Conservation (phyloP, 2,113 vertebrate genomes). For the Salvator merianae region DNA sequence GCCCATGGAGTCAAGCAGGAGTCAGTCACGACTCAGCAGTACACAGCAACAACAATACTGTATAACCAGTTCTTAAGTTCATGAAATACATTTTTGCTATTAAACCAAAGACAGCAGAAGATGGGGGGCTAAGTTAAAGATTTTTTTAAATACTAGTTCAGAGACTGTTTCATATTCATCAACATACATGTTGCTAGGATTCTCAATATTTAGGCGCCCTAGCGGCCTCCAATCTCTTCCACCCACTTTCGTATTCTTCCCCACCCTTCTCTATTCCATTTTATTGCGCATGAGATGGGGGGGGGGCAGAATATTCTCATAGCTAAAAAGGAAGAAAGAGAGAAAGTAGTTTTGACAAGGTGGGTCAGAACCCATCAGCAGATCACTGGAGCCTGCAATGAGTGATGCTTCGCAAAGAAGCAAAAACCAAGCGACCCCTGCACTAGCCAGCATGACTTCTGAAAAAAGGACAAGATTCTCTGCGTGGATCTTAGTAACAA, state of each 20-base stretch:
- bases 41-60: too few relatives aligned
- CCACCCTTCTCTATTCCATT: neutral
- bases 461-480: slow-evolving; percentile 1
- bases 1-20: too few relatives aligned
- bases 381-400: neutral
- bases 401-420: neutral
- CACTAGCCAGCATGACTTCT: neutral
- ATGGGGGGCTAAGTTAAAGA: neutral
- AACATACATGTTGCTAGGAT: neutral
- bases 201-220: neutral
- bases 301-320: neutral
- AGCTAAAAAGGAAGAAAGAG: neutral
- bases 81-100: neutral
- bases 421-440: neutral
- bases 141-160: neutral
- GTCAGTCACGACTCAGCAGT: too few relatives aligned
- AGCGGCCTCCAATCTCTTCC: neutral
- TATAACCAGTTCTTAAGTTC: too few relatives aligned
- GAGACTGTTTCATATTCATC: too few relatives aligned
- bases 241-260: neutral
- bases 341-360: neutral
- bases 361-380: neutral
- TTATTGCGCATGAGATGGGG: neutral
- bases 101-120: neutral
- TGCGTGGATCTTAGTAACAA: neutral